Conservation (phyloP, 2,113 vertebrate species). For the Malurus melanocephalus region DNA sequence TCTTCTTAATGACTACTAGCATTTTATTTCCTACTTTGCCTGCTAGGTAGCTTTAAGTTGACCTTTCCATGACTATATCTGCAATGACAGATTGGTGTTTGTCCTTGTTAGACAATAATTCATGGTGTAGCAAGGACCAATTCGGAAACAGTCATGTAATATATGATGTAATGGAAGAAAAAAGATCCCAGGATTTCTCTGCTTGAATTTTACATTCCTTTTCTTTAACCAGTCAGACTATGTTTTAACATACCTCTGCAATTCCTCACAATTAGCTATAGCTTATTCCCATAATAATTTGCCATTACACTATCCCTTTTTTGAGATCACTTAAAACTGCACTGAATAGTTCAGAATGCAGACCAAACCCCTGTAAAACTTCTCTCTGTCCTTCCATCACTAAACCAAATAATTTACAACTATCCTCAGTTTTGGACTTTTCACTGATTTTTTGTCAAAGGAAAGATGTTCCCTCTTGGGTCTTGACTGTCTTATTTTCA, state of each 20-base stretch:
- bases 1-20: background rate
- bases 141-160: background rate
- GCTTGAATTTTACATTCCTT: background rate
- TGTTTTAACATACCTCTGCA: background rate
- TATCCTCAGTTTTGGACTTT: background rate
- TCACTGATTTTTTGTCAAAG: background rate
- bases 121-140: background rate
- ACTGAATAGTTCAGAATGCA: background rate
- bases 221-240: background rate
- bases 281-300: background rate
- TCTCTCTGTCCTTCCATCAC: background rate
- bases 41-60: background rate
- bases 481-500: background rate
- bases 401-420: background rate
- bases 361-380: background rate
- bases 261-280: background rate
- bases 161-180: background rate
- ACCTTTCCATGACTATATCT: background rate
- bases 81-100: background rate
- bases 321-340: background rate
- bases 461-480: background rate
- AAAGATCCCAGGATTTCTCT: background rate
- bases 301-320: background rate
- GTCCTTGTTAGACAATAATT: background rate
- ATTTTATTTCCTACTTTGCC: background rate